phyloP scores from a whole-genome alignment of 2,113 vertebrate species.

The Chionodraco myersi region DNA sequence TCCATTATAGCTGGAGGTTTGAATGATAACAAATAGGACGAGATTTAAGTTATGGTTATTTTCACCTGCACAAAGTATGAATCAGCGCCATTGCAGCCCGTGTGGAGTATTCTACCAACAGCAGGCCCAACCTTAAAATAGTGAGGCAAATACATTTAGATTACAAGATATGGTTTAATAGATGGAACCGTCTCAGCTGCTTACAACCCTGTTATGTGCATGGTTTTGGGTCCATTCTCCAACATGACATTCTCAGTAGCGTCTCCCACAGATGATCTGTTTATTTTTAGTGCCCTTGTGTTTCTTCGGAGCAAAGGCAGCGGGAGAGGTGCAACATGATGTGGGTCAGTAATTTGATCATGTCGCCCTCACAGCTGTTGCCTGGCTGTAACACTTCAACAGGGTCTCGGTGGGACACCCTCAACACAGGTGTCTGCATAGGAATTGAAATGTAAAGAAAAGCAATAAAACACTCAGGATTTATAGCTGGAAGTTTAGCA shows the following conservation, averaged over 20 bases:
- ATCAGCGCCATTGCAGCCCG: slow-evolving; percentile 52
- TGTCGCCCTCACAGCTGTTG: slow-evolving; percentile 82
- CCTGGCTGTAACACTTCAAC: slow-evolving; percentile 55
- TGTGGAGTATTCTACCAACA: slow-evolving; percentile 20
- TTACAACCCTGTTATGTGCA: slow-evolving; percentile 12
- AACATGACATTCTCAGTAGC: background rate
- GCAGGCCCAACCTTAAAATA: slow-evolving; percentile 70
- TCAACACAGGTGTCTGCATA: slow-evolving; percentile 69
- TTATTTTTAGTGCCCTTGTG: slow-evolving; percentile 60
- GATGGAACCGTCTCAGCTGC: background rate
- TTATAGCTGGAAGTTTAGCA: background rate
- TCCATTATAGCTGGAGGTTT: background rate
- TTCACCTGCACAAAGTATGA: slow-evolving; percentile 63
- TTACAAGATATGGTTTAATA: slow-evolving; percentile 63
- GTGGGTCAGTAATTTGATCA: slow-evolving; percentile 75
- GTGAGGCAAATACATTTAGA: slow-evolving; percentile 74
- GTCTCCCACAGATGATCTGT: background rate
- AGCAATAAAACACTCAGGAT: slow-evolving; percentile 17
- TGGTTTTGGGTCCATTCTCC: slow-evolving; percentile 13
- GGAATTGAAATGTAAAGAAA: slow-evolving; percentile 33
- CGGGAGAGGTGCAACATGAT: slow-evolving; percentile 63
- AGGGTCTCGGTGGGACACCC: slow-evolving; percentile 44
- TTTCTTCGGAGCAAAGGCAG: slow-evolving; percentile 15
- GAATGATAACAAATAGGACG: background rate
- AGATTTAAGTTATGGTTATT: slow-evolving; percentile 37